Evolutionary conservation across 1,140 invertebrate genomes (phyloP), one percentile per base, ranked within the genome.

Genomic region (Bombus difficillimus): DNA sequence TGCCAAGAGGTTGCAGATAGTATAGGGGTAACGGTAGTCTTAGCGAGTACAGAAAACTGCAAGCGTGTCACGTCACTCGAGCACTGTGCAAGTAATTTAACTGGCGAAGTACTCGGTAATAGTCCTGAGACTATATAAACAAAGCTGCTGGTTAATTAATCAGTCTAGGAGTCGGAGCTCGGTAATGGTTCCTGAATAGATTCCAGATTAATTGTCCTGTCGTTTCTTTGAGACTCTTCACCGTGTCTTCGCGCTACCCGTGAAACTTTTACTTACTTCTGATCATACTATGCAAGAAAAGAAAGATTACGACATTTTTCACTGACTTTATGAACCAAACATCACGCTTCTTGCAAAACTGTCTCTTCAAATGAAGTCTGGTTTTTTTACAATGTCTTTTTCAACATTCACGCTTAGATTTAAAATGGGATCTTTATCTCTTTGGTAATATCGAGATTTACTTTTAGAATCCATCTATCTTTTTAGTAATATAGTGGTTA

Each of bases 61-160:
- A 13, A 85, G 39, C 69, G 71, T 74, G 85, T 86, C 73, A 53
- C 69, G 69, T 76, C 47, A 41, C 80, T 72, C 43, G 82, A 75
- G 84, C 69, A 59, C 68, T 59, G 57, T 43, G 83, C 84, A 81
- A 85, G 78, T 81, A 85, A 85, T 85, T 81, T 85, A 85, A 85
- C 84, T 69, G 84, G 84, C 59, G n/a, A 85, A 81, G 78, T 74
- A 81, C 69, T 68, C 71, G 78, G 68, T 85, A 81, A 81, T 68
- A 75, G 79, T 85, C 84, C 25, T n/a, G 59, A 43, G 37, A 75
- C 71, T 66, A 28, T 62, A 79, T 74, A 85, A 81, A 85, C 84
- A 85, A 81, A 85, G 57, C 71, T 34, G 57, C 62, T n/a, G 85
- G 80, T 86, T 76, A 86, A 86, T 86, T 86, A 81, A 83, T 86